phyloP scores from a whole-genome alignment of 2,113 vertebrate genomes.

The Oreochromis spilurus region DNA sequence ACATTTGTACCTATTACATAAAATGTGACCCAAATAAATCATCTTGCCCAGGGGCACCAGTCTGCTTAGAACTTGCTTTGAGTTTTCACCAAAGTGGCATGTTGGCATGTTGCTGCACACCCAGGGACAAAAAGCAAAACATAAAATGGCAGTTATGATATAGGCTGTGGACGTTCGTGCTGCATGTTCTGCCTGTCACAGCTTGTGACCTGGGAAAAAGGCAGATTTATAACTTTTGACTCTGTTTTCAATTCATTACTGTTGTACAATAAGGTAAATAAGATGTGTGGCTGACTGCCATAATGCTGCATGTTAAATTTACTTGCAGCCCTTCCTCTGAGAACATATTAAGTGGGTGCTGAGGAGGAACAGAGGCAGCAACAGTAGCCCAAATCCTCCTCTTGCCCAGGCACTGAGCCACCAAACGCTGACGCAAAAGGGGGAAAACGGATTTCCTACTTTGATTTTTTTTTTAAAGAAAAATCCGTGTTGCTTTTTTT shows the following conservation, averaged over 20 bases:
- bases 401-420: background rate
- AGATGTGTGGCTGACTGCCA: background rate
- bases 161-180: background rate
- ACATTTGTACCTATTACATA: background rate
- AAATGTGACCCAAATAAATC: slow-evolving; percentile 26
- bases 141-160: background rate
- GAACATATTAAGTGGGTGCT: background rate
- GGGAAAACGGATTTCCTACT: background rate
- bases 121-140: background rate
- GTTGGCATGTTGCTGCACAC: background rate
- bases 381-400: slow-evolving; percentile 19
- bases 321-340: background rate
- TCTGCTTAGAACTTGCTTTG: background rate
- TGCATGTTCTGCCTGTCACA: background rate
- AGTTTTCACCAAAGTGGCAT: slow-evolving; percentile 20
- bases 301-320: background rate
- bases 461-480: background rate
- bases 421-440: background rate
- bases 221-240: background rate
- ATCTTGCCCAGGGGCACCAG: background rate
- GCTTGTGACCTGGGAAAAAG: background rate
- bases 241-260: background rate
- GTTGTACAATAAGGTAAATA: background rate
- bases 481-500: background rate
- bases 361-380: background rate